Conservation (phyloP, 1,140 invertebrate genomes). For the Philaenus spumarius region DNA sequence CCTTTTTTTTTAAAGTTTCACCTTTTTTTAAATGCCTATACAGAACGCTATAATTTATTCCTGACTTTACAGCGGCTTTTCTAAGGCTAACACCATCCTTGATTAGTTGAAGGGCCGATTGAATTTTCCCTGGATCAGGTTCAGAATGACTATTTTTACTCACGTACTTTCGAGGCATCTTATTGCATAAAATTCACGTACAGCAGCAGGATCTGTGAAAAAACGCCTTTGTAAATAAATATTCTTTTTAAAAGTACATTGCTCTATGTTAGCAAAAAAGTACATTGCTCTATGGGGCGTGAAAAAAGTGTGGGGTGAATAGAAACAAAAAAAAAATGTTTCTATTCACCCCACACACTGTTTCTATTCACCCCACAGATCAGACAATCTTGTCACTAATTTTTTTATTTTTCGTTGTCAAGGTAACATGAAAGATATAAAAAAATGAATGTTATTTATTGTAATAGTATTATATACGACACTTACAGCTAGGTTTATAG, state of each 20-base stretch:
- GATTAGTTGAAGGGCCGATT: neutral
- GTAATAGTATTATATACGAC: neutral
- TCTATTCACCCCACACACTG: neutral
- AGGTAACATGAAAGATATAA: no score
- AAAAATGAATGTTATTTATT: no score
- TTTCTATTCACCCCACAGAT: no score
- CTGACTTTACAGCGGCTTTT: neutral
- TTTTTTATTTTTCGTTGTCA: no score
- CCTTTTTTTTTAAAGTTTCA: neutral
- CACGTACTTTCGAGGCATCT: slow-evolving; percentile 2
- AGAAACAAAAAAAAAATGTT: no score
- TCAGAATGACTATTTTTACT: neutral
- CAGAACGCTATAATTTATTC: neutral
- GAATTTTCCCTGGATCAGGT: neutral
- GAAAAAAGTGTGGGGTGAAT: no score
- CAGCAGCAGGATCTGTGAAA: slow-evolving; percentile 5
- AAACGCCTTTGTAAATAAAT: neutral
- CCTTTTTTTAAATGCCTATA: slow-evolving; percentile 6
- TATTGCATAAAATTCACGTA: neutral
- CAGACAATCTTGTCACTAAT: no score
- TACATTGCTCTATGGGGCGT: no score
- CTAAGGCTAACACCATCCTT: neutral
- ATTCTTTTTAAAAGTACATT: no score
- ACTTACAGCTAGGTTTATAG: no score
- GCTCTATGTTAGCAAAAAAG: no score